A percentile compares a stretch with the other conserved stretches of the same genome.
phyloP scores from a whole-genome alignment of 37 sponge, comb jelly and placozoan genomes.

The Aplysina aerophoba region DNA sequence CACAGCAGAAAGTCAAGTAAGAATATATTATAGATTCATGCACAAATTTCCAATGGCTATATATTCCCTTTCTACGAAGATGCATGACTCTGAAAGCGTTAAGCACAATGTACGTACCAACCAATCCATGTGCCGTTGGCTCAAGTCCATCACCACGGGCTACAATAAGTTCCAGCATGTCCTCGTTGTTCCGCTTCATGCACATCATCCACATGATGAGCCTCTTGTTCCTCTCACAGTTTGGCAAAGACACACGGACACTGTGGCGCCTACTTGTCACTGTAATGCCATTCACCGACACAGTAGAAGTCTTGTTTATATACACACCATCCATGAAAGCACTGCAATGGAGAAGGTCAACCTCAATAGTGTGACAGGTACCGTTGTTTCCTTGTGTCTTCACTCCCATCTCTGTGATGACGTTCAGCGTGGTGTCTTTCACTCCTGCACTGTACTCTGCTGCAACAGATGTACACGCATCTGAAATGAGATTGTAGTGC shows the following conservation, averaged over 20 bases:
- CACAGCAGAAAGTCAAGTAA: too few species aligned
- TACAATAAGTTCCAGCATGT: slow-evolving; percentile 33
- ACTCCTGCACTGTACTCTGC: neutral
- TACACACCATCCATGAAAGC: neutral
- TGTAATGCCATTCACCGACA: neutral
- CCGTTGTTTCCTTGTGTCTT: neutral
- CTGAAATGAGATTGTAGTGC: slow-evolving; percentile 22
- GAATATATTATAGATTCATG: too few species aligned
- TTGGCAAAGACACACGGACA: slow-evolving; percentile 24
- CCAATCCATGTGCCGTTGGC: slow-evolving; percentile 25
- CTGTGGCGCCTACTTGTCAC: neutral
- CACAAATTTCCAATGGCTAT: too few species aligned
- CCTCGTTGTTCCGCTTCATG: neutral
- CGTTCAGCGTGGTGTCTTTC: neutral
- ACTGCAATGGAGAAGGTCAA: neutral
- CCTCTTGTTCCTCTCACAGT: slow-evolving; percentile 22
- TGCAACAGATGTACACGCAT: neutral
- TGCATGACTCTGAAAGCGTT: too few species aligned
- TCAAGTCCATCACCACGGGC: slow-evolving; percentile 1
- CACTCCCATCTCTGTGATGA: slow-evolving; percentile 24
- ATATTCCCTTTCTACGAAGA: too few species aligned
- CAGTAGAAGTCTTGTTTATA: too few species aligned
- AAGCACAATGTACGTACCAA: slow-evolving; percentile 23
- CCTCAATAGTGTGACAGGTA: slow-evolving; percentile 10
- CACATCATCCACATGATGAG: slow-evolving; percentile 31